Evolutionary conservation across 2,797 vertebrate species (phyloP).

Genomic region (Tauraco hartlaubi): DNA sequence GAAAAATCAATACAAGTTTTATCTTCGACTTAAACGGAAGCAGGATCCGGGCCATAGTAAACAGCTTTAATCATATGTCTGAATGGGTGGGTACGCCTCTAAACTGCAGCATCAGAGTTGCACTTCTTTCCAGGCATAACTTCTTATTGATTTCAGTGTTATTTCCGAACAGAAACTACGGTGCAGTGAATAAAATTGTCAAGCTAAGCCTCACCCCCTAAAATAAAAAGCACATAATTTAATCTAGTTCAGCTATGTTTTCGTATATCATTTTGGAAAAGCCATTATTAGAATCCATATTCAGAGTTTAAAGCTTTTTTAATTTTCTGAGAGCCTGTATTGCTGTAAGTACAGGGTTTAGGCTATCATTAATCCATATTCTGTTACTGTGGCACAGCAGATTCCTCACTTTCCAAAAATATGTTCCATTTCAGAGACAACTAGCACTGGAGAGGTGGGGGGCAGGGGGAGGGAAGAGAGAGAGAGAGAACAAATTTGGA

Average conservation of each 20-base stretch:
- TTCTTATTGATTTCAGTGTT: neutral
- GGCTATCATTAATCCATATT: slow-evolving; percentile 13
- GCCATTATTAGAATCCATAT: neutral
- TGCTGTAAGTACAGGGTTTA: neutral
- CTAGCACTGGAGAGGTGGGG: neutral
- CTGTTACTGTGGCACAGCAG: neutral
- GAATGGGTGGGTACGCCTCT: neutral
- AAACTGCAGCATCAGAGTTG: neutral
- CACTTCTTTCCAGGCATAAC: neutral
- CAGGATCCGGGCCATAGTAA: neutral
- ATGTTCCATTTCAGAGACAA: slow-evolving; percentile 14
- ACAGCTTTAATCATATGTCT: neutral
- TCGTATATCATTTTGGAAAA: neutral
- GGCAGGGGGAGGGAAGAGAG: neutral
- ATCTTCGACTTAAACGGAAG: neutral
- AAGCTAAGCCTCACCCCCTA: neutral
- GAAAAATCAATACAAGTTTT: neutral
- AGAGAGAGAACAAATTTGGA: neutral
- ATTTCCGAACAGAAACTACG: neutral
- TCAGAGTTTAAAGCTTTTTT: neutral
- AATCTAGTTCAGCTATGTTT: slow-evolving; percentile 35
- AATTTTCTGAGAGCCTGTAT: neutral
- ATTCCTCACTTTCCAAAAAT: neutral
- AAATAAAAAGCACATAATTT: slow-evolving; percentile 23
- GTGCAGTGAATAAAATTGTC: neutral